Base-by-base conservation (phyloP, 2,113 vertebrate species). In the Casuarius casuarius region DNA sequence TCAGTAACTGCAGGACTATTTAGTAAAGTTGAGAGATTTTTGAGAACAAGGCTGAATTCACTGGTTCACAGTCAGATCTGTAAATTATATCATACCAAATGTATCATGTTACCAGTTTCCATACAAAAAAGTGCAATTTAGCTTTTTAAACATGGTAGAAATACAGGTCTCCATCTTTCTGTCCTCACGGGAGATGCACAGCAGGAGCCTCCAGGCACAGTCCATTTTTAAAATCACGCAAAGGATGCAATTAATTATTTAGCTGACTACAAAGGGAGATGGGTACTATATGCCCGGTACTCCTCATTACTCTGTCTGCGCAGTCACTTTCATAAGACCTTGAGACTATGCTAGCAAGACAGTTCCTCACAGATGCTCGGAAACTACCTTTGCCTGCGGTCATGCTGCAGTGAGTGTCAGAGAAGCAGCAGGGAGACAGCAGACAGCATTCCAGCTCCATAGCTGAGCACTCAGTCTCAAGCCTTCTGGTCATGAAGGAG, bases 301-400 rank as follows among this genome's bases (percentile, higher is more conserved):
- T 92, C 31, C 89, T 62, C 2, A 6, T n/a, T n/a, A 2, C 65
- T 31, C 58, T 94, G 93, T 94, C 94, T 96, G 3, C 90, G 52
- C 74, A 94, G 74, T 74, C 87, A 83, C 94, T 93, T 95, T 95
- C 71, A 92, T 74, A 22, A 91, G 94, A 85, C 89, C 94, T 92
- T 95, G 84, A 58, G 56, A 21, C 62, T 12, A 3, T 7, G 33
- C 31, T 66, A 77, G 74, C 35, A 5, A 26, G 81, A 72, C 5
- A 10, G 66, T 31, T 91, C 65, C 72, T 74, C 4, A 0, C 29
- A 1, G 22, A 5, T 0, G 0, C 58, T 61, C 2, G 0, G 58
- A 88, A 48, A 33, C 28, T 28, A 2, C 44, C 40, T 38, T 40
- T 33, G 65, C 38, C 40, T 0, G 0, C 23, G 59, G 25, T 44